Percentiles rank a stretch among this genome's conserved stretches.
These are phyloP conservation scores for Gallinago media DNA, from an alignment of 2,113 vertebrate species.

Conservation along the genomic window DNA sequence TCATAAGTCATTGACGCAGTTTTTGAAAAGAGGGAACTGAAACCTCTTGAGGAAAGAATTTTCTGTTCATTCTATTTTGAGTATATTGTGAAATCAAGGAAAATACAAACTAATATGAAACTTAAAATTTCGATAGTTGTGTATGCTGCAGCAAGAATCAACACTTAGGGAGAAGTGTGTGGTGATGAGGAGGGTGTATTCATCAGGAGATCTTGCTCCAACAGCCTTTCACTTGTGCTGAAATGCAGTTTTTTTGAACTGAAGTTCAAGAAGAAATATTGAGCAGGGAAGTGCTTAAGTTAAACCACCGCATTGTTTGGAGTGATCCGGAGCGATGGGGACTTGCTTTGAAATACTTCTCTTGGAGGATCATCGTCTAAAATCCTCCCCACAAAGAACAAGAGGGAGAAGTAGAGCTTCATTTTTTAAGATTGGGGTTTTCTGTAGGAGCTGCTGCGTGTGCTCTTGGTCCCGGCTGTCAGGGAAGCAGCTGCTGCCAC, in stretches of 20 bases:
- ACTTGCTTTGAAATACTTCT: not conserved
- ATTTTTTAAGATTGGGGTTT: not conserved
- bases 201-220: not conserved
- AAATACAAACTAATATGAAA: not conserved
- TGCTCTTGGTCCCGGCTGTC: accelerated
- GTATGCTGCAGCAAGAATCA: not conserved
- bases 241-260: not conserved
- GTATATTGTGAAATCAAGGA: conserved; percentile 44
- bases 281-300: not conserved
- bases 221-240: not conserved
- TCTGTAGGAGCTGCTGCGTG: not conserved
- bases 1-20: accelerated
- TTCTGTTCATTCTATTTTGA: conserved; percentile 11
- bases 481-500: conserved; percentile 34
- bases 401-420: not conserved
- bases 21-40: not conserved
- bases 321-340: too few species aligned
- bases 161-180: accelerated
- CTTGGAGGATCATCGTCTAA: accelerated
- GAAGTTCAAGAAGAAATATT: not conserved
- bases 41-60: conserved; percentile 30
- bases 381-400: not conserved
- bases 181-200: accelerated
- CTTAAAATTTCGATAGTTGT: not conserved
- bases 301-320: accelerated